Evolutionary conservation across 1,140 invertebrate genomes (phyloP), one percentile per base, ranked within the genome.

Genomic region (Druon quercuslanigerum): DNA sequence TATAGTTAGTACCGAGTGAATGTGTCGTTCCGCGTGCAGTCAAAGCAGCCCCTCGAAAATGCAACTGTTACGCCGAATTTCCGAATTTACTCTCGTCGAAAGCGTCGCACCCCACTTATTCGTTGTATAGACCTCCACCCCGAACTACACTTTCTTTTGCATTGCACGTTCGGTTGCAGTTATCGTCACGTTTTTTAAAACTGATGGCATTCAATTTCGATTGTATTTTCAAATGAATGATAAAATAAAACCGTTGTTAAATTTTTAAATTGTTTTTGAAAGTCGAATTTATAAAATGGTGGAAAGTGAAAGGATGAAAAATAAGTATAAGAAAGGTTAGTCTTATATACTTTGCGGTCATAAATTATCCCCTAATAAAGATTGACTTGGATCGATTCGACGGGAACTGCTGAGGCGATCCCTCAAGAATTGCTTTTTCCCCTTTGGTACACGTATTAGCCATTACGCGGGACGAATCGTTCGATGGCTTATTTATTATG

Each of bases 401-500:
- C 52, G 8, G 7, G 17, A 17, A 19, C n/a, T 54, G 17, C n/a
- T 54, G 17, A 54, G 16, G 3, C 52, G 9, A 25, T 66, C 57
- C 57, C 57, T 66, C 57, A 66, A 66, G 57, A 66, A 66, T 66
- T 66, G 9, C 14, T 40, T 66, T 70, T 74, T 79, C 71, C 78
- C 72, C 72, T 78, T 78, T 76, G 20, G 73, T 50, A 19, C 73
- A 74, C 76, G 56, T 79, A 72, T 74, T 76, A 50, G 52, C 79
- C 77, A 79, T 77, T 81, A 75, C 73, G 25, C 71, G 71, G 73
- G 51, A 72, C 70, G 72, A 73, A 60, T 79, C 50, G 40, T 57
- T 73, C 72, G 40, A 50, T 71, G 60, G 70, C 66, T 85, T 75
- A 80, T 86, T 86, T 83, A 84, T 86, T 85, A 80, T 73, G 70